Evolutionary conservation across 2,797 vertebrate species (phyloP).

Genomic region (Acanthis flammea): DNA sequence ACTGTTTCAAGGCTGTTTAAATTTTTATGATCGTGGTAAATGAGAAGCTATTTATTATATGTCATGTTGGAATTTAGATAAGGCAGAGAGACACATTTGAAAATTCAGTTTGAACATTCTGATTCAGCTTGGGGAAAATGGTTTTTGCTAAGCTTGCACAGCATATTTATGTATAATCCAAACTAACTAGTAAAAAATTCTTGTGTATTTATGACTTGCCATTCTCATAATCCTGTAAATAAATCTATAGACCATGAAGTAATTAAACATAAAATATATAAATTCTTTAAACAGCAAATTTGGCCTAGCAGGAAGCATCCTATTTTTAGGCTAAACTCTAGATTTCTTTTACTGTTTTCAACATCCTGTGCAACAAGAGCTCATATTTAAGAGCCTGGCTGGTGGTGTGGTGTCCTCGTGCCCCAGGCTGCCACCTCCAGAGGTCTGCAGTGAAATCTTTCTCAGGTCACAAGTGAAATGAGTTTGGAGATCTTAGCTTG

Average conservation of each 20-base stretch:
- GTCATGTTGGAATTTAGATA: slow-evolving; percentile 65
- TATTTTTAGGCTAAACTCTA: background rate
- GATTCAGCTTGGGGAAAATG: slow-evolving; percentile 4
- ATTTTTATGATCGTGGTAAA: slow-evolving; percentile 68
- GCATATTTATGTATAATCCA: slow-evolving; percentile 6
- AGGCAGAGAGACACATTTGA: slow-evolving; percentile 36
- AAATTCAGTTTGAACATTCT: slow-evolving; percentile 28
- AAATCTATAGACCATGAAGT: background rate
- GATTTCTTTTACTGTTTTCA: slow-evolving; percentile 36
- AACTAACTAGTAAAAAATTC: background rate
- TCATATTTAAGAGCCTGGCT: slow-evolving; percentile 38
- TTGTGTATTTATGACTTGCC: background rate
- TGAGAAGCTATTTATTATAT: slow-evolving; percentile 71
- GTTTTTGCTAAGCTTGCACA: background rate
- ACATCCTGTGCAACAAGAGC: slow-evolving; percentile 55
- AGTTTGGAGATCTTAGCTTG: slow-evolving; percentile 39
- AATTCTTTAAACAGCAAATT: background rate
- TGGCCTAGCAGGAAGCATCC: background rate
- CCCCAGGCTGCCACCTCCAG: slow-evolving; percentile 38
- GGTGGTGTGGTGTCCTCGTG: slow-evolving; percentile 10
- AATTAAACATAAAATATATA: background rate
- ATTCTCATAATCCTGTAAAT: background rate
- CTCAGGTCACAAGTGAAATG: slow-evolving; percentile 12
- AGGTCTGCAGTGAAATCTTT: background rate
- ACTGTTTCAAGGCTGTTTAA: slow-evolving; percentile 69